Evolutionary conservation across 2,113 vertebrate species (phyloP).

Genomic region (Phaethornis superciliosus): DNA sequence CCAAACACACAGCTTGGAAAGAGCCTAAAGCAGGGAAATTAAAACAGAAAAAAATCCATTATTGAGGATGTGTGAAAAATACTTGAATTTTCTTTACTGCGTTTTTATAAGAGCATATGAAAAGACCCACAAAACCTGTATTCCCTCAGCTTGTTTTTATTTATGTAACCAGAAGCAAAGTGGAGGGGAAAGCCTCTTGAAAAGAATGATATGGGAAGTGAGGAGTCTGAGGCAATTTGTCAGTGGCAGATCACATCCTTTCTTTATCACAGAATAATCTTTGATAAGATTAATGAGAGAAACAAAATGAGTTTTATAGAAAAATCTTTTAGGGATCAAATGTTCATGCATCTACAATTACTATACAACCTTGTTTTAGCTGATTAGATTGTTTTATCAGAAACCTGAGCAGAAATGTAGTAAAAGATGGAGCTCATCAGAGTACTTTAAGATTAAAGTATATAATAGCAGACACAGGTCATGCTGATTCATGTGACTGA

Average conservation of each 20-base stretch:
- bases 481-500: background rate
- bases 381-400: constrained; percentile 35
- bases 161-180: background rate
- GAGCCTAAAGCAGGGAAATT: background rate
- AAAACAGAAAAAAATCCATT: background rate
- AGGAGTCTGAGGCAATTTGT: constrained; percentile 21
- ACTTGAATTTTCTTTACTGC: background rate
- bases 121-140: background rate
- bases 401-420: background rate
- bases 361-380: constrained; percentile 25
- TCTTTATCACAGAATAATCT: constrained; percentile 10
- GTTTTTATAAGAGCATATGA: background rate
- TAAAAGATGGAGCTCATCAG: background rate
- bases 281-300: constrained; percentile 51
- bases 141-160: background rate
- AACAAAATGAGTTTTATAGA: constrained; percentile 3
- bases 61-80: background rate
- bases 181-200: background rate
- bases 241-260: constrained; percentile 26
- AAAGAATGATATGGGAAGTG: background rate
- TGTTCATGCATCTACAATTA: background rate
- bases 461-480: background rate
- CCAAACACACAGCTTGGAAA: background rate
- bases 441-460: background rate
- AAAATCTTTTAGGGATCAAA: constrained; percentile 25